Conservation (phyloP, 1,140 invertebrate species). For the Hestina assimilis region DNA sequence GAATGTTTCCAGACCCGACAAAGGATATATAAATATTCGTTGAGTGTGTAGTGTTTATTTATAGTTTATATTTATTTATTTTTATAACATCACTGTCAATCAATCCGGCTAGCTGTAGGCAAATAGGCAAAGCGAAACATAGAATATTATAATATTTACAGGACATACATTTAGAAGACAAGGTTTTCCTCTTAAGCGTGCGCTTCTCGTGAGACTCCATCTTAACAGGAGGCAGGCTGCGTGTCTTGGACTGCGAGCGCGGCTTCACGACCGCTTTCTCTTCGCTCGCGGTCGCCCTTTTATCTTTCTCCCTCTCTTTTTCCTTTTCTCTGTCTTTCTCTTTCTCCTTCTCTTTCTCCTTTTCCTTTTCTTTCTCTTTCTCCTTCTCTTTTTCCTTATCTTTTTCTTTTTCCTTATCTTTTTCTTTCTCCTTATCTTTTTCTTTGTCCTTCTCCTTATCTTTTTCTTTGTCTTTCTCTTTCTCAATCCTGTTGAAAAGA, state of each 20-base stretch:
- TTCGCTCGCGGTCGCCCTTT: conserved; percentile 44
- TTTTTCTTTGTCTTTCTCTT: conserved; percentile 36
- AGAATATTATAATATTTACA: not conserved
- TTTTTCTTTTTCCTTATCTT: conserved; percentile 33
- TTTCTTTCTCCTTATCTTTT: conserved; percentile 48
- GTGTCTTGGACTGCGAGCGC: conserved; percentile 62
- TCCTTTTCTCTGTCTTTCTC: conserved; percentile 63
- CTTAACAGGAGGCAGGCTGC: conserved; percentile 48
- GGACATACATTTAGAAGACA: conserved; percentile 58
- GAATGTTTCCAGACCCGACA: too few species aligned
- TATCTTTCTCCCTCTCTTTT: conserved; percentile 56
- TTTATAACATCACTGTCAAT: too few species aligned
- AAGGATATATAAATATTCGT: too few species aligned
- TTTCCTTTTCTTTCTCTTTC: conserved; percentile 46
- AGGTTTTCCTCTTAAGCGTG: conserved; percentile 52
- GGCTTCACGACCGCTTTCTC: conserved; percentile 57
- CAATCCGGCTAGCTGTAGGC: too few species aligned
- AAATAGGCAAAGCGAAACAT: not conserved
- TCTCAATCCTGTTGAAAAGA: not conserved
- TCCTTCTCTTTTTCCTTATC: conserved; percentile 43
- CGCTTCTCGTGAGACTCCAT: conserved; percentile 60
- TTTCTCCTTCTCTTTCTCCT: conserved; percentile 51
- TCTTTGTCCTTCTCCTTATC: conserved; percentile 44
- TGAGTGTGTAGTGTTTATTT: too few species aligned
- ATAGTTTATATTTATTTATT: too few species aligned